Conservation (phyloP, 2,888 invertebrate species). For the Lasioglossum oenotherae region DNA sequence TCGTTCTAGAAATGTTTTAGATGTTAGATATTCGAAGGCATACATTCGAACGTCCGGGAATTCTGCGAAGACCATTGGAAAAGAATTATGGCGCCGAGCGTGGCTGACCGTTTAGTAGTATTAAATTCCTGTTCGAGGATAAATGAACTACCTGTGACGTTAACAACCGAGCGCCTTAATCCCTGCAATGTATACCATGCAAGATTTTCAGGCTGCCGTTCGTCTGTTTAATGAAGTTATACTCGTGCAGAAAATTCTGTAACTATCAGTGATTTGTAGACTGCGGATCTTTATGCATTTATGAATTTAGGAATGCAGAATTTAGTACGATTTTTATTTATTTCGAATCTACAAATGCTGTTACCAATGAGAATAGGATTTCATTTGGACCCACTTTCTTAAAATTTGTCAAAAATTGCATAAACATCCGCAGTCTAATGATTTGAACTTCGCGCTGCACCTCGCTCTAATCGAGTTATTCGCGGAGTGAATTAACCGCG, state of each 20-base stretch:
- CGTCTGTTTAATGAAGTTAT: background rate
- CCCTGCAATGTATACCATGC: background rate
- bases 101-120: background rate
- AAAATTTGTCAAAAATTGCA: too few relatives aligned
- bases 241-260: too few relatives aligned
- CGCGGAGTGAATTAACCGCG: background rate
- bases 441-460: too few relatives aligned
- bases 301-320: too few relatives aligned
- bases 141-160: background rate
- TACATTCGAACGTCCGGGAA: background rate
- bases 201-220: background rate
- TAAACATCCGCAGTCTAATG: too few relatives aligned
- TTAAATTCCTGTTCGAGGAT: background rate
- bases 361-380: too few relatives aligned
- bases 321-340: too few relatives aligned
- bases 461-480: background rate
- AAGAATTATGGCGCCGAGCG: background rate
- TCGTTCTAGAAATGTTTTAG: constrained; percentile 16
- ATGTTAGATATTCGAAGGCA: constrained; percentile 5
- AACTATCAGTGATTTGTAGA: too few relatives aligned
- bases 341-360: too few relatives aligned
- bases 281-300: too few relatives aligned
- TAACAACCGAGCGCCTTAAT: background rate
- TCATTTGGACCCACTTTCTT: too few relatives aligned
- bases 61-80: background rate